phyloP scores from a whole-genome alignment of 2,888 invertebrate genomes.

The Callyntrura guangdongensis region DNA sequence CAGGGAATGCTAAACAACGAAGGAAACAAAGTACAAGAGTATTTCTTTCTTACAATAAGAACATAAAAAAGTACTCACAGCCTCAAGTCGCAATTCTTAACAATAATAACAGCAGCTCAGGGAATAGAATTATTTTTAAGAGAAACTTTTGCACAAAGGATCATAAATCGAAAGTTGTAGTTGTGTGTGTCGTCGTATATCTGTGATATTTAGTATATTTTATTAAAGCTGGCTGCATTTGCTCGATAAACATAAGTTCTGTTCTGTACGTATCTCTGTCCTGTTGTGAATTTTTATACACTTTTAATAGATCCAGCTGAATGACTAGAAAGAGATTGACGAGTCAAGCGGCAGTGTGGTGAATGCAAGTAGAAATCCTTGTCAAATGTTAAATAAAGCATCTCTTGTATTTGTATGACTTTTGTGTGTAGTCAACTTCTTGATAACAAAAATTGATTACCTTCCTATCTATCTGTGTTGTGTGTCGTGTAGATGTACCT shows the following conservation, averaged over 20 bases:
- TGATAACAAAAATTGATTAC: slow-evolving; percentile 42
- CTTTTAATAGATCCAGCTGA: slow-evolving; percentile 2
- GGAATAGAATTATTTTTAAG: slow-evolving; percentile 19
- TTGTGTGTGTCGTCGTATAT: background rate
- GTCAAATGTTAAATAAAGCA: too few relatives aligned
- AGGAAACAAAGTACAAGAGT: background rate
- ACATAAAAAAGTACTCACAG: slow-evolving; percentile 8
- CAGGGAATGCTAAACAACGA: slow-evolving; percentile 19
- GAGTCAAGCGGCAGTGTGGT: too few relatives aligned
- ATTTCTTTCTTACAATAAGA: background rate
- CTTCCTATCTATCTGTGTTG: background rate
- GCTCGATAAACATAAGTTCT: too few relatives aligned
- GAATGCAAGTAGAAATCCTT: too few relatives aligned
- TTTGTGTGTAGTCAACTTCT: slow-evolving; percentile 10
- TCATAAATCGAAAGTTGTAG: slow-evolving; percentile 36
- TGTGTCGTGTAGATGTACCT: too few relatives aligned
- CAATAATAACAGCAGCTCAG: too few relatives aligned
- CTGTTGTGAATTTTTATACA: background rate
- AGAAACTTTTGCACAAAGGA: background rate
- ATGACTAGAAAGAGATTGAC: background rate
- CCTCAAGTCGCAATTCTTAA: too few relatives aligned
- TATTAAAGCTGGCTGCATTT: background rate
- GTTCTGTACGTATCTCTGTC: background rate
- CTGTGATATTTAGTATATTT: too few relatives aligned
- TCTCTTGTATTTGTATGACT: too few relatives aligned